phyloP scores from a whole-genome alignment of 2,888 invertebrate genomes.

The Eristalinus sepulchralis region DNA sequence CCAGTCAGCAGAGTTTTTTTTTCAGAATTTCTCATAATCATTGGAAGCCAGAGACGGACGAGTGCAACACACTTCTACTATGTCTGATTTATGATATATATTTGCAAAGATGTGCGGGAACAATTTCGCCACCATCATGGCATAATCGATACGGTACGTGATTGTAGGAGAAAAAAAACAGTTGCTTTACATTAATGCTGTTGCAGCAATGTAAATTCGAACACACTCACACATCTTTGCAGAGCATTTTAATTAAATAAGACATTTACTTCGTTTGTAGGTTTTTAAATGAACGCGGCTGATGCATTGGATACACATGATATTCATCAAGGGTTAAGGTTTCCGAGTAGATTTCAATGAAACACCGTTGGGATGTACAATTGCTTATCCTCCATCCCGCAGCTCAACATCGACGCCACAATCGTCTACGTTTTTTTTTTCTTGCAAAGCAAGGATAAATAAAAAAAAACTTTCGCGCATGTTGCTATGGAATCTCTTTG shows the following conservation, averaged over 20 bases:
- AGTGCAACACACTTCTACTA: too few species aligned
- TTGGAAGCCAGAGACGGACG: too few species aligned
- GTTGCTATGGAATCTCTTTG: conserved; percentile 57
- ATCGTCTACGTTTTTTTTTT: background rate
- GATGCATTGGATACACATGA: background rate
- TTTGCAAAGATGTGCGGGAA: too few species aligned
- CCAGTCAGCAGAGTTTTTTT: too few species aligned
- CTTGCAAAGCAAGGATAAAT: background rate
- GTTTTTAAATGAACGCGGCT: background rate
- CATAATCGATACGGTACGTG: too few species aligned
- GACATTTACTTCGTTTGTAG: background rate
- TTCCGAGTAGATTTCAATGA: background rate
- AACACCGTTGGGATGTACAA: background rate
- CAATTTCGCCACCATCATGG: too few species aligned
- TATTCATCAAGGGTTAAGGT: conserved; percentile 9
- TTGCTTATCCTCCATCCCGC: background rate
- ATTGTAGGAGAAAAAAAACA: too few species aligned
- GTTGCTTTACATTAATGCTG: too few species aligned
- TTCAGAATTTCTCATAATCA: too few species aligned
- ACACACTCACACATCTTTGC: background rate
- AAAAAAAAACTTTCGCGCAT: conserved; percentile 34
- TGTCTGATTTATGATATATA: too few species aligned
- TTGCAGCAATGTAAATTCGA: too few species aligned
- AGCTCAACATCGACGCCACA: background rate
- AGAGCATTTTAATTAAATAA: background rate